Percentiles rank a stretch among this genome's conserved stretches.
phyloP scores from a whole-genome alignment of 92 coral and sea anemone species.

The Phenganax stokvisi region DNA sequence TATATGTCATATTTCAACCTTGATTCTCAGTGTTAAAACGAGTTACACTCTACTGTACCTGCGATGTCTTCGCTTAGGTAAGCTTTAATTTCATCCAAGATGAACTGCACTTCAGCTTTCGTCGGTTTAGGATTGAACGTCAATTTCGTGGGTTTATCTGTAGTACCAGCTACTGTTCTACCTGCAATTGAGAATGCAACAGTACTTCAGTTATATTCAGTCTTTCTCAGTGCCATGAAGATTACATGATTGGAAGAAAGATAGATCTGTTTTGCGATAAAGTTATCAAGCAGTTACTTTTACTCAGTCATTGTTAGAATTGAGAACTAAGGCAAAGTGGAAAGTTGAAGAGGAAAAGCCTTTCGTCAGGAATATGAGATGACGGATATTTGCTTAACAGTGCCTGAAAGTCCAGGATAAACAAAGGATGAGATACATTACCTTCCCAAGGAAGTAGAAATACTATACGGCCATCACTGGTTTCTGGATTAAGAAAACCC shows the following conservation, averaged over 20 bases:
- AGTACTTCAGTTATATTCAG: not conserved
- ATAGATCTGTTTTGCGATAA: no score
- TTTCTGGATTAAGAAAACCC: conserved; percentile 91
- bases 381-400: no score
- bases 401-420: no score
- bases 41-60: conserved; percentile 45
- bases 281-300: not conserved
- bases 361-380: no score
- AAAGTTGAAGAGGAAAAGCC: no score
- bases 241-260: not conserved
- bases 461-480: conserved; percentile 94
- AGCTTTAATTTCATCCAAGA: conserved; percentile 78
- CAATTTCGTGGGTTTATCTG: conserved; percentile 79
- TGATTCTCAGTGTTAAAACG: no score
- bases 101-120: conserved; percentile 88
- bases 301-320: no score
- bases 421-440: conserved; percentile 16
- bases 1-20: no score
- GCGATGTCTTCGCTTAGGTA: conserved; percentile 80
- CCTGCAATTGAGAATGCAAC: conserved; percentile 46
- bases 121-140: conserved; percentile 71
- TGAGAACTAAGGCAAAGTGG: no score
- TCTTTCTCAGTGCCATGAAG: not conserved
- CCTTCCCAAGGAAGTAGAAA: conserved; percentile 99
- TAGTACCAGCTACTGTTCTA: conserved; percentile 89